Conservation (phyloP, 2,113 vertebrate genomes). For the Ameiurus melas region DNA sequence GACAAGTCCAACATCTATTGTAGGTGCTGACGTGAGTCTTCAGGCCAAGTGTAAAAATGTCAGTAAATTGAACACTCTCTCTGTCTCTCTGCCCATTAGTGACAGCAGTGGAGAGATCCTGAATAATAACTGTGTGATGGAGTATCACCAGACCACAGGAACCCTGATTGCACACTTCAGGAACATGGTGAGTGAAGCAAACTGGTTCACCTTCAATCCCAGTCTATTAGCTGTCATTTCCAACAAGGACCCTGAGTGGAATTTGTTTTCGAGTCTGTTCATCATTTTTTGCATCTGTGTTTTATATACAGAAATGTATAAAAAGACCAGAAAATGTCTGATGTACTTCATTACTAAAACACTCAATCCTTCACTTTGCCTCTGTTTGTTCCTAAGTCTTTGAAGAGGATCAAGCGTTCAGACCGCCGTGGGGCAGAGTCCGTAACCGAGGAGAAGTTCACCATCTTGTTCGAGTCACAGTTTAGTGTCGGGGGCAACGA, state of each 20-base stretch:
- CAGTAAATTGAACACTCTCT: neutral
- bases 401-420: constrained; percentile 95
- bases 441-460: constrained; percentile 97
- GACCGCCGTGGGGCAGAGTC: constrained; percentile 93
- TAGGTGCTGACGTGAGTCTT: neutral
- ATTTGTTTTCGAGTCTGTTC: neutral
- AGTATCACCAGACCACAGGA: constrained; percentile 92
- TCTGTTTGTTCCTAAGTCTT: constrained; percentile 71
- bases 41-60: neutral
- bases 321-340: neutral
- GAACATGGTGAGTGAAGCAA: constrained; percentile 84
- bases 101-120: constrained; percentile 95
- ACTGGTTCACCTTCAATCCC: neutral
- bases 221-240: neutral
- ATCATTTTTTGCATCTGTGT: neutral
- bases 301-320: neutral
- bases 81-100: constrained; percentile 61
- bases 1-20: neutral
- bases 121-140: constrained; percentile 98
- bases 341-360: neutral
- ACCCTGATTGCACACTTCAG: constrained; percentile 95
- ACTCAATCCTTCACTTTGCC: neutral
- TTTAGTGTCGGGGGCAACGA: constrained; percentile 96
- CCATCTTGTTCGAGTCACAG: constrained; percentile 95
- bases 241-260: neutral